Evolutionary conservation across 2,797 vertebrate genomes (phyloP), one percentile per base, ranked within the genome.

Genomic region (Parauchenoglanis punctatus): DNA sequence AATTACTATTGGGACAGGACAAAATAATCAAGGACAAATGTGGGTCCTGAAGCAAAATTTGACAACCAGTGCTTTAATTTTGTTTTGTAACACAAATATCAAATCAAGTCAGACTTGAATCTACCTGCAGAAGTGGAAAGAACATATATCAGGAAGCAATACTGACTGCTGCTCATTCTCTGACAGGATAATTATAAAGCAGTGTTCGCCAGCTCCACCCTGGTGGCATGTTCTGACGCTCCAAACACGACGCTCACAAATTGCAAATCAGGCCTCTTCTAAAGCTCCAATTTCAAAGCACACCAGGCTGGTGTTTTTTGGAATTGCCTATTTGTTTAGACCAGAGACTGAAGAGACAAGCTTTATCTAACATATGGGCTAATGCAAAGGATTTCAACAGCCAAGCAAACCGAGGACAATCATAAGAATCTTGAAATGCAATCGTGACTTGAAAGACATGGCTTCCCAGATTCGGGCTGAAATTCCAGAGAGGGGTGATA

Each of bases 161-260:
- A 90, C 49, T 90, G 91, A 90, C 86, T 91, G 92, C 87, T 68
- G 87, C 89, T 86, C 40, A 61, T 46, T 68, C 56, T 52, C 80
- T 92, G 94, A 95, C 94, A 94, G 85, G 81, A 91, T 95, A 94
- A 96, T 96, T 95, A 95, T 91, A 95, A 95, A 91, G 92, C 90
- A 85, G 85, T 61, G 87, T 68, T 91, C 87, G 83, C 89, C 89
- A 93, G 94, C 90, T 92, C 90, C 89, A 65, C n/a, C 89, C 85
- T 85, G 88, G 92, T 91, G 90, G 92, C 94, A 85, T 94, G 92
- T 92, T 91, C 91, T 89, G 83, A 93, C 94, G 94, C 90, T 94
- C 91, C 88, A 88, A 78, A 83, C 58, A 83, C 56, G 85, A 88
- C 87, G 58, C 89, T 54, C 56, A 88, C 65, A 91, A 81, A 88